Percentiles rank a stretch among this genome's conserved stretches.
Conservation (phyloP, 2,797 vertebrate species). For the Sternotherus odoratus region DNA sequence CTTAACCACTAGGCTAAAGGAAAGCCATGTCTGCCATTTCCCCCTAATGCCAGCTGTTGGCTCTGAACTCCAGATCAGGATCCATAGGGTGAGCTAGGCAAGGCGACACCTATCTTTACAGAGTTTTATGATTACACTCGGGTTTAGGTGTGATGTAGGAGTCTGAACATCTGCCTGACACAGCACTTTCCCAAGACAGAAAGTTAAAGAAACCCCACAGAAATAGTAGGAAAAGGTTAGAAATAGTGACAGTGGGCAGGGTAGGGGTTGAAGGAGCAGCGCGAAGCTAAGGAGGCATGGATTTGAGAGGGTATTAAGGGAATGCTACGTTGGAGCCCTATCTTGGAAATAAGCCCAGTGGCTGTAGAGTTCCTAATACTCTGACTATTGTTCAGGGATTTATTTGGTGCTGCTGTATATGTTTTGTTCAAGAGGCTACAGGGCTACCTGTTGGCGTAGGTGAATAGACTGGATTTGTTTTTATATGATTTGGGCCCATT, state of each 20-base stretch:
- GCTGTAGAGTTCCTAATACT: fast-evolving
- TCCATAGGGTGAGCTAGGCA: background rate
- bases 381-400: background rate
- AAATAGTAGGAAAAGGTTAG: background rate
- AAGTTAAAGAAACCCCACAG: background rate
- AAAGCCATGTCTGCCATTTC: background rate
- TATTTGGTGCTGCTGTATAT: fast-evolving
- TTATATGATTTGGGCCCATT: background rate
- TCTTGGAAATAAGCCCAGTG: background rate
- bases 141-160: too few species aligned
- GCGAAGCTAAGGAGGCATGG: fast-evolving
- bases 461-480: conserved; percentile 1
- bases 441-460: background rate
- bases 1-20: background rate
- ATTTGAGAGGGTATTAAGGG: too few species aligned
- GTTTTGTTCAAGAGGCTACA: background rate
- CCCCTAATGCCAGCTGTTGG: background rate
- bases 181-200: background rate
- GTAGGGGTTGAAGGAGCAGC: background rate
- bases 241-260: background rate
- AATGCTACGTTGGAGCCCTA: fast-evolving
- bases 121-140: background rate
- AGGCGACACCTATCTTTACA: background rate
- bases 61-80: background rate
- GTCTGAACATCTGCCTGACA: background rate